These are phyloP conservation scores for Rhopalosiphum maidis DNA, from an alignment of 1,140 invertebrate species.

Conservation along the genomic window DNA sequence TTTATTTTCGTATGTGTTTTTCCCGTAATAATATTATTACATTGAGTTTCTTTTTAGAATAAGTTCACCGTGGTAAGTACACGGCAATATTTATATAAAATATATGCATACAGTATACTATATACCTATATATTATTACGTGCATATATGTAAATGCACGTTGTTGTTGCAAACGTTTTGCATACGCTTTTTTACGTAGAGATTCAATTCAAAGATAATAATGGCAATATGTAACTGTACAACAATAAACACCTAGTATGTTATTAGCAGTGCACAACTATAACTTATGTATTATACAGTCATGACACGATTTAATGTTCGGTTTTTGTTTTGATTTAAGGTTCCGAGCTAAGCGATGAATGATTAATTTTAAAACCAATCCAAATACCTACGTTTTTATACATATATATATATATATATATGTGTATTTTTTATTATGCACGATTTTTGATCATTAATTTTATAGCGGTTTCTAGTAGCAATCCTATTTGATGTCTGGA, in stretches of 20 bases:
- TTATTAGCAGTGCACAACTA: background rate
- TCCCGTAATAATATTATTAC: constrained; percentile 30
- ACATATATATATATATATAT: too few species aligned
- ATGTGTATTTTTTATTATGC: too few species aligned
- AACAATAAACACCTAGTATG: background rate
- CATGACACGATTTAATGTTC: background rate
- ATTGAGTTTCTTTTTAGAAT: background rate
- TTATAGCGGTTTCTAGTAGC: too few species aligned
- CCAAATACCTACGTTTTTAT: too few species aligned
- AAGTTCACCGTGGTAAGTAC: background rate
- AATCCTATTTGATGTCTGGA: too few species aligned
- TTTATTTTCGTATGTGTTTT: background rate
- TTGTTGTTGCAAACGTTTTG: background rate
- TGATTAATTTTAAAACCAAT: too few species aligned
- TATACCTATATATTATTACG: background rate
- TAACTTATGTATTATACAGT: background rate
- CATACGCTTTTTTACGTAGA: background rate
- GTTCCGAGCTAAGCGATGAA: background rate
- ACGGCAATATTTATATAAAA: too few species aligned
- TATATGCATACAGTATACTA: background rate
- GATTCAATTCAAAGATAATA: too few species aligned
- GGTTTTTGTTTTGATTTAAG: background rate
- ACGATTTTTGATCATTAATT: too few species aligned
- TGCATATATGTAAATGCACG: background rate
- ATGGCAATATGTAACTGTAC: background rate